phyloP scores from a whole-genome alignment of 2,113 vertebrate genomes.

The Rhizomys pruinosus region DNA sequence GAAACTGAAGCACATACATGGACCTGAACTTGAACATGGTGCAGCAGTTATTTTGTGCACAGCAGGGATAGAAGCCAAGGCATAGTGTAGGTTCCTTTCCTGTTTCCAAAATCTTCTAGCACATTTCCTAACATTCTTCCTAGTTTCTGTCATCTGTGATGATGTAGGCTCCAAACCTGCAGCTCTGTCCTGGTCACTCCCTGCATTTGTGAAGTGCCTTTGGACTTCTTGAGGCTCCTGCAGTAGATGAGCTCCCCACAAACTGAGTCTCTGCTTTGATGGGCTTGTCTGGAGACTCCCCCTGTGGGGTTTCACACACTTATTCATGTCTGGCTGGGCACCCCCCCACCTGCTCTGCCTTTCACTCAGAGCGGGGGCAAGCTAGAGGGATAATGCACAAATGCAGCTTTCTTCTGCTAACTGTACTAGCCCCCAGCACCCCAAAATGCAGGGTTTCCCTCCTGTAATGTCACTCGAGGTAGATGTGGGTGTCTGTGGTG shows the following conservation, averaged over 20 bases:
- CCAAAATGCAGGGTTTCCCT: not conserved
- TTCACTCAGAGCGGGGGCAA: not conserved
- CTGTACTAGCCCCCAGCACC: not conserved
- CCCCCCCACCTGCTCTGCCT: not conserved
- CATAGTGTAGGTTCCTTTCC: not conserved
- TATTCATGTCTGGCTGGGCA: not conserved
- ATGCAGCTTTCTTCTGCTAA: not conserved
- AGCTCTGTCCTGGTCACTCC: not conserved
- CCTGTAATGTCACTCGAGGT: not conserved
- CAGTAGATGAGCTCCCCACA: not conserved
- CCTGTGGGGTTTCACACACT: not conserved
- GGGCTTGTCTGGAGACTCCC: not conserved
- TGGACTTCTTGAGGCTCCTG: not conserved
- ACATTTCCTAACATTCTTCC: not conserved
- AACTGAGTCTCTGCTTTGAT: not conserved
- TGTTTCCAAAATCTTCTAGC: not conserved
- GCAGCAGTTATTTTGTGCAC: not conserved
- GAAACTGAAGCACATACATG: not conserved
- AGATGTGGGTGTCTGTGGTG: too few species aligned
- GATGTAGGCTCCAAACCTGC: not conserved
- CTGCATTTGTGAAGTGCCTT: not conserved
- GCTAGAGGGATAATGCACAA: not conserved
- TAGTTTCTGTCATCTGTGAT: not conserved
- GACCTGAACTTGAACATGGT: not conserved
- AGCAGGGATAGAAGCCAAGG: not conserved